Conservation (phyloP, 1,140 invertebrate genomes). For the Rhopalosiphum padi region DNA sequence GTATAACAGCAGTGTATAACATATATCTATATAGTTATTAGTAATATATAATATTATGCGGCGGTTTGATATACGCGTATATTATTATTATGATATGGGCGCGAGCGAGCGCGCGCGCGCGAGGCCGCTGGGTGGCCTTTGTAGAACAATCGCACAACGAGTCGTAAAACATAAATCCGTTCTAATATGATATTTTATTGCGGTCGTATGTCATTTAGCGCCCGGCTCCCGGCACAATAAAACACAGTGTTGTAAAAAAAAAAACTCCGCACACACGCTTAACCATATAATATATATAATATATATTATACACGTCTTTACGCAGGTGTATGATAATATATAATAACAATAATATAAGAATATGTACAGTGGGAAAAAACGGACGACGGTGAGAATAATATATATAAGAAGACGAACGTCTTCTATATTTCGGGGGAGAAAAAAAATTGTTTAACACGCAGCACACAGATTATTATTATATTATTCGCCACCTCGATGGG, state of each 20-base stretch:
- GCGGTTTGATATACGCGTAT: neutral
- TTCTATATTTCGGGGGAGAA: neutral
- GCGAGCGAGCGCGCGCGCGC: neutral
- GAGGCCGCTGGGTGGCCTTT: conserved; percentile 7
- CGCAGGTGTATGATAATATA: conserved; percentile 39
- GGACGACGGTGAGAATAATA: neutral
- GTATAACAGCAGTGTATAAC: neutral
- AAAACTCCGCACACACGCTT: neutral
- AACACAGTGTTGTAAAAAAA: conserved; percentile 35
- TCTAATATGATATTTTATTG: conserved; percentile 53
- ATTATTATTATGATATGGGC: neutral
- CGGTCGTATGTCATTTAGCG: conserved; percentile 45
- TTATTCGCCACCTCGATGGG: conserved; percentile 42
- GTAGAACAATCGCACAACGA: conserved; percentile 36
- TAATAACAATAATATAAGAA: conserved; percentile 15
- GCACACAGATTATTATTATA: neutral
- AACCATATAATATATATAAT: too few species aligned
- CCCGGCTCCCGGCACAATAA: conserved; percentile 21
- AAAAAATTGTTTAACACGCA: neutral
- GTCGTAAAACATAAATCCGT: conserved; percentile 41
- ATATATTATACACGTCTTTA: neutral
- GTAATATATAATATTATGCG: neutral
- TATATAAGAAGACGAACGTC: neutral
- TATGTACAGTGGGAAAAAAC: conserved; percentile 9
- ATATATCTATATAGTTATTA: neutral